phyloP scores from a whole-genome alignment of 1,140 invertebrate genomes.

The Bacillus rossius region DNA sequence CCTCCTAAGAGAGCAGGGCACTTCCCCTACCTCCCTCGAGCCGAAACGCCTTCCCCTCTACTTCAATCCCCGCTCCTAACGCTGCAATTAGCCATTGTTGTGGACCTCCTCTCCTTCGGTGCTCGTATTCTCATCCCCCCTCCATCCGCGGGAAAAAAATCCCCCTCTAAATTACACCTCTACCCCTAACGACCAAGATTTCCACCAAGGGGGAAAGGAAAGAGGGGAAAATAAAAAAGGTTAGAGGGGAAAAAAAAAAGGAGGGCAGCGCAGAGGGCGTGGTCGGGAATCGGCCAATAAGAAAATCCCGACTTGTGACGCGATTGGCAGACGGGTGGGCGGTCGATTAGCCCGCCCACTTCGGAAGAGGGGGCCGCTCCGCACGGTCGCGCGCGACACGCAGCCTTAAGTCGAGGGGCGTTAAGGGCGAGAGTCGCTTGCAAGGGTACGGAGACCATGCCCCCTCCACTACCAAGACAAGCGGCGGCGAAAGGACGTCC shows the following conservation, averaged over 20 bases:
- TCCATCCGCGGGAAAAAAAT: background rate
- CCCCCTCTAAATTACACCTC: background rate
- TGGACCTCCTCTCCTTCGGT: background rate
- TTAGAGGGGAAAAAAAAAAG: no score
- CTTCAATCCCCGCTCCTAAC: no score
- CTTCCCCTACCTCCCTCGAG: background rate
- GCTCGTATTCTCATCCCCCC: background rate
- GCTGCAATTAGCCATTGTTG: background rate
- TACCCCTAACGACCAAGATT: background rate
- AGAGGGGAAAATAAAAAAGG: background rate
- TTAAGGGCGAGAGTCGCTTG: no score
- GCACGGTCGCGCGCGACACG: background rate
- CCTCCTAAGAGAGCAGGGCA: background rate
- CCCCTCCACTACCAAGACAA: no score
- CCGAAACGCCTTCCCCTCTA: background rate
- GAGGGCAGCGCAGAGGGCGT: conserved; percentile 1
- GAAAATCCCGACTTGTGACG: conserved; percentile 1
- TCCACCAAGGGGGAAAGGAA: conserved; percentile 3
- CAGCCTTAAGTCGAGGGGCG: no score
- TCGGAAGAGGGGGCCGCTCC: no score
- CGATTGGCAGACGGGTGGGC: conserved; percentile 8
- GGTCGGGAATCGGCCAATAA: conserved; percentile 13
- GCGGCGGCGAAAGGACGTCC: no score
- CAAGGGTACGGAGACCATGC: no score
- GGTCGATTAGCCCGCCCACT: conserved; percentile 8